Base-by-base conservation (phyloP, 2,113 vertebrate genomes). In the Heliornis fulica region DNA sequence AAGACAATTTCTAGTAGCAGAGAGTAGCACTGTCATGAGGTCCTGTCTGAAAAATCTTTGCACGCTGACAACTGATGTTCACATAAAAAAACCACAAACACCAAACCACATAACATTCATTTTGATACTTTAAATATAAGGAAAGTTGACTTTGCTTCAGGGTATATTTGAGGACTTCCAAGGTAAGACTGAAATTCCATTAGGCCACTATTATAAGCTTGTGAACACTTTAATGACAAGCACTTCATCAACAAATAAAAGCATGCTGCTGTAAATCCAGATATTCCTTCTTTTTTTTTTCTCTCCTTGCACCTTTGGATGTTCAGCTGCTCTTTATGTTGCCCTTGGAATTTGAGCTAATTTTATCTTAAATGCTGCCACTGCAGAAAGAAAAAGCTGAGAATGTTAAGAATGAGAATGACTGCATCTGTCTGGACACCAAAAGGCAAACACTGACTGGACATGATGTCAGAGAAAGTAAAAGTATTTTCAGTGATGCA, bases 101-200 rank as follows among this genome's bases (percentile, higher is more conserved):
- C 13, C n/a, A 65, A 65, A 48, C 23, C n/a, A 60, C n/a, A n/a
- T 28, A 48, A 57, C 10, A 8, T 85, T 63, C 78, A 46, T 89
- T 97, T 90, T 93, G 64, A 84, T 90, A 95, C 11, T 96, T 87
- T 90, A 96, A 76, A 25, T 63, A 76, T 50, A 85, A 95, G 96
- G 45, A 50, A 88, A 93, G 11, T 59, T 80, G 71, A 90, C 13
- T 94, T 23, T 68, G 7, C 46, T 88, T 97, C 89, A 95, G 86
- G 94, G 31, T 87, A 41, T 31, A 13, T 90, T 38, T 77, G 70
- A 78, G 15, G 60, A 69, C 70, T 96, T 93, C 48, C 89, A 71
- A 80, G 34, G 19, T 64, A 94, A 77, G 50, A 87, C 18, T 51
- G 59, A 91, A 75, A 93, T 95, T 96, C 89, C 70, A 63, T 92